Base-by-base conservation (phyloP, 2,797 vertebrate genomes). In the Sebastiscus albofasciatus region DNA sequence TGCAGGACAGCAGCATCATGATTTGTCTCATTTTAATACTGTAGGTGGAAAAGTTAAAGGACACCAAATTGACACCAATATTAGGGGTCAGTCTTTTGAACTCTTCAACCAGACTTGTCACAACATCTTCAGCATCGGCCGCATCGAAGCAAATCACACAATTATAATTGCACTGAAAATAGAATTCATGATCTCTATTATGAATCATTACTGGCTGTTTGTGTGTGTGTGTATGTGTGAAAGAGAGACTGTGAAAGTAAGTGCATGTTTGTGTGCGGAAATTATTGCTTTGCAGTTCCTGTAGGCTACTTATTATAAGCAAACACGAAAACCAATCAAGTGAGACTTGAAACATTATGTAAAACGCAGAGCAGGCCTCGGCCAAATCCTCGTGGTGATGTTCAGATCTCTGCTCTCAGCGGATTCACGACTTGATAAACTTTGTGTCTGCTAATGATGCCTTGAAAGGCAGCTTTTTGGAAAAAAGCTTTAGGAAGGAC, bases 271-370 rank as follows among this genome's bases (percentile, higher is more conserved):
- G 56, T 46, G 65, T 67, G 71, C 26, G 59, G 7, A 60, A 62
- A 67, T 68, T 73, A 70, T 86, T 85, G 75, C 82, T 85, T 65
- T 61, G 54, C 65, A 66, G 56, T 56, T 85, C 79, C 88, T 87
- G 34, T 54, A 74, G 87, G 90, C 82, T 73, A 72, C 60, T 72
- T 85, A 89, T 84, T 67, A 91, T 83, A 77, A 82, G 88, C 68
- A 92, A 88, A 90, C 81, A 88, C 69, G 65, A 80, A 90, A 92
- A 84, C 68, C 74, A 86, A 72, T 88, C 84, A 90, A 85, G 80
- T 77, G 69, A 85, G 66, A 89, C 83, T 54, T 46, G 61, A 84
- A 82, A 83, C 58, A 87, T 90, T 82, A 74, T 78, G 80, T 65
- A 70, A 86, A 89, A 33, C 62, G 2, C 39, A 8, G 3, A 31